These are phyloP conservation scores for Pyrrhura leucotis DNA, from an alignment of 2,797 vertebrate genomes.

Conservation along the genomic window DNA sequence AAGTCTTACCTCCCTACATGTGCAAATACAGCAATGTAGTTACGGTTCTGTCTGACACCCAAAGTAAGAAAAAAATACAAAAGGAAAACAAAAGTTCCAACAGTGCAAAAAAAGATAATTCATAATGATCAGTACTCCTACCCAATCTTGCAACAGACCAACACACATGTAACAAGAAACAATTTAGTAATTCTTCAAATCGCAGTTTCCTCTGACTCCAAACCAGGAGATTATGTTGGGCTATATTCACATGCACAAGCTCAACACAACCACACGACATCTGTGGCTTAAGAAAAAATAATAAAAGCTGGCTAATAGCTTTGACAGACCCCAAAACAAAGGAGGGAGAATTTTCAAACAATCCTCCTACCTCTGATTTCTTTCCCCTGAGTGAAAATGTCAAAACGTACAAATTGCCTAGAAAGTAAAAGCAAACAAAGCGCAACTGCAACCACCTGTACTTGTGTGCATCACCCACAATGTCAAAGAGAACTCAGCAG, in stretches of 20 bases:
- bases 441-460: not conserved
- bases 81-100: not conserved
- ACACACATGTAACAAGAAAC: not conserved
- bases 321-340: not conserved
- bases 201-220: not conserved
- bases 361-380: not conserved
- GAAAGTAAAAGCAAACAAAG: constrained; percentile 9
- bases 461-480: not conserved
- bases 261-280: not conserved
- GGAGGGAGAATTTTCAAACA: not conserved
- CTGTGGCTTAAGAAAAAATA: not conserved
- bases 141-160: not conserved
- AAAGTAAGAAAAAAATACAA: not conserved
- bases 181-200: not conserved
- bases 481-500: not conserved
- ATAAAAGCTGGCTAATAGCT: not conserved
- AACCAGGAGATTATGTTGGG: not conserved
- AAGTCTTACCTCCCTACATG: not conserved
- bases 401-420: constrained; percentile 10
- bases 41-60: not conserved
- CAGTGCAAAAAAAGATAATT: not conserved
- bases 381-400: constrained; percentile 10
- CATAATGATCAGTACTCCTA: not conserved
- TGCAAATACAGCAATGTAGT: not conserved
- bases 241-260: not conserved